A percentile compares a stretch with the other conserved stretches of the same genome.
phyloP scores from a whole-genome alignment of 2,888 invertebrate genomes.

The Caenorhabditis sp. region DNA sequence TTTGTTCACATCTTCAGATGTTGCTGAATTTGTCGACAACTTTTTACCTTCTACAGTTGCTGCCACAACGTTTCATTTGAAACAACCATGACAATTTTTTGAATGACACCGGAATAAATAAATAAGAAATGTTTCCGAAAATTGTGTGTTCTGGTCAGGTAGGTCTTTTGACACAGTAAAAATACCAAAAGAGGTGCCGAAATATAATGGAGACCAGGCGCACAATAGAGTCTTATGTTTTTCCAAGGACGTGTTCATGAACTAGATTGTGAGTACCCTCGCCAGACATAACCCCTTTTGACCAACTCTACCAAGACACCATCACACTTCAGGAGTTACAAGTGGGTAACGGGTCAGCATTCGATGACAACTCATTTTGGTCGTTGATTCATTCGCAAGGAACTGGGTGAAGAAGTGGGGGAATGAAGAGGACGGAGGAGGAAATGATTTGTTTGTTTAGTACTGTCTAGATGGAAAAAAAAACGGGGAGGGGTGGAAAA shows the following conservation, averaged over 20 bases:
- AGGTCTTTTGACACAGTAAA: background rate
- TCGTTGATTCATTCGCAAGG: background rate
- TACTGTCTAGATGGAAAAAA: background rate
- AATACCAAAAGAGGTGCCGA: constrained; percentile 30
- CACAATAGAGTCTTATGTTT: constrained; percentile 49
- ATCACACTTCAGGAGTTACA: constrained; percentile 37
- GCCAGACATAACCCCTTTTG: background rate
- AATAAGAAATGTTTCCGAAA: too few relatives aligned
- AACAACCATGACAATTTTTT: too few relatives aligned
- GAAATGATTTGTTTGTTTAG: background rate
- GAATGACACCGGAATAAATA: too few relatives aligned
- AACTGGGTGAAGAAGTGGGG: background rate
- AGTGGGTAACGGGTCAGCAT: constrained; percentile 44
- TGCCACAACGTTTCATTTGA: too few relatives aligned
- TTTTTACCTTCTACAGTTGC: too few relatives aligned
- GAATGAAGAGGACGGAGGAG: background rate
- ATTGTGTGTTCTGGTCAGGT: background rate
- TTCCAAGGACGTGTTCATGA: constrained; percentile 60
- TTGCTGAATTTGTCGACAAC: too few relatives aligned
- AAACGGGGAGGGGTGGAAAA: background rate
- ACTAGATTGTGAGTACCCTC: constrained; percentile 58
- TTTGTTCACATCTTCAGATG: too few relatives aligned
- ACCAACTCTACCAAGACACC: constrained; percentile 31
- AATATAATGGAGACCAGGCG: constrained; percentile 27
- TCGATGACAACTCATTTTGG: background rate